Evolutionary conservation across 53 echinoderm and acorn worm genomes (phyloP), one percentile per base, ranked within the genome.

Genomic region (Mesocentrotus franciscanus): DNA sequence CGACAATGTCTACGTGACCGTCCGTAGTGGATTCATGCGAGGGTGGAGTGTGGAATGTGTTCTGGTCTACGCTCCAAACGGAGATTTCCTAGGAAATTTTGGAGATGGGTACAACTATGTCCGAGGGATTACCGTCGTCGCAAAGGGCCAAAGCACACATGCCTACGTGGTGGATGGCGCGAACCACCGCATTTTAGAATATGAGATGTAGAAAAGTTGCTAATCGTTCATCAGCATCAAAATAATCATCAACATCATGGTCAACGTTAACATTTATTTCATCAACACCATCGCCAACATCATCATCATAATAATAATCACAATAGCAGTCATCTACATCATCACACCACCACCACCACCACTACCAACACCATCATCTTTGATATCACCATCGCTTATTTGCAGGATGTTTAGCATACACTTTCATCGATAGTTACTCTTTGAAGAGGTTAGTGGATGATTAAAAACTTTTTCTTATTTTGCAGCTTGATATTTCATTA

Each of bases 1-100:
- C 56, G 95, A 96, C 76, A 96, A 96, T 78, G 78, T 96, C 90
- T 96, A 85, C 76, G 95, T 96, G 61, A 95, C 96, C 4, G 96
- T 91, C 4, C 95, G 96, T 1, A 74, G 87, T 87, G 96, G 95
- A 10, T 57, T 84, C 56, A 91, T 89, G 87, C 68, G 78, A 26
- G 94, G 94, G 0, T 94, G 57, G 58, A 84, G 85, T 60, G 72
- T 78, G 71, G 96, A 96, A 60, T 85, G 92, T 14, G 95, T 96
- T 29, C 92, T 92, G 34, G 96, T 96, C 20, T 96, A 96, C 93
- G 85, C 84, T 34, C 93, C 95, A 17, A 95, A 71, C 34, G 96
- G 96, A 10, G 95, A 95, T 15, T 81, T 85, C 22, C 49, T 96
- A 8, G 95, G 96, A 6, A 64, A 72, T 16, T 96, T 96, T 20